These are phyloP conservation scores for Chlamydotis undulata DNA, from an alignment of 2,113 vertebrate genomes.

Conservation along the genomic window DNA sequence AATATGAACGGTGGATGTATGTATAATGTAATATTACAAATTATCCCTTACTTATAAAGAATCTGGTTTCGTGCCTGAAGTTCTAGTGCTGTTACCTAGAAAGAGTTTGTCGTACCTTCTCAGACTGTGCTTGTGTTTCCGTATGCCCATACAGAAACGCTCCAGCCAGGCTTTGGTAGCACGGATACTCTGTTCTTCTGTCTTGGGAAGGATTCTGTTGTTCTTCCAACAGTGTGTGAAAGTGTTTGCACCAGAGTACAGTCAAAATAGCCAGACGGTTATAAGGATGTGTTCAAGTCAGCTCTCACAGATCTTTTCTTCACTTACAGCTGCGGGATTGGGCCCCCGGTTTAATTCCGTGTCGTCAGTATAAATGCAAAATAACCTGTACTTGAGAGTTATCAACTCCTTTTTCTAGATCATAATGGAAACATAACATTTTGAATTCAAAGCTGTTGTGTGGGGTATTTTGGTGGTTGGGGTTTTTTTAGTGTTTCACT, in stretches of 20 bases:
- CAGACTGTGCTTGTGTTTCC: slow-evolving; percentile 31
- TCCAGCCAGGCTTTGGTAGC: slow-evolving; percentile 29
- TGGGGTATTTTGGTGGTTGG: not conserved
- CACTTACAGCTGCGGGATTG: not conserved
- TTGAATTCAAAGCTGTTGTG: not conserved
- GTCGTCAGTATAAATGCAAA: not conserved
- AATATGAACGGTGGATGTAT: not conserved
- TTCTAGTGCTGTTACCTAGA: not conserved
- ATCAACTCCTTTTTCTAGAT: not conserved
- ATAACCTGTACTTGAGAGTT: not conserved
- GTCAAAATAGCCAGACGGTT: not conserved
- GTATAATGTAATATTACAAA: not conserved
- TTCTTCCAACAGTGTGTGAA: not conserved
- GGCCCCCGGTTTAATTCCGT: not conserved
- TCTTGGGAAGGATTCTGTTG: slow-evolving; percentile 36
- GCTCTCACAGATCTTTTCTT: not conserved
- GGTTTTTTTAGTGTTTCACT: not conserved
- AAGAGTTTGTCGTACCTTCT: not conserved
- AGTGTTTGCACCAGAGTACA: not conserved
- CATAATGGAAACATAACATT: not conserved
- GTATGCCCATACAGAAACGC: not conserved
- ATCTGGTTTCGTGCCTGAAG: not conserved
- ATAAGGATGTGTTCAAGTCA: not conserved
- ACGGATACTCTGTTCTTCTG: slow-evolving; percentile 34
- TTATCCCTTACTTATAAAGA: not conserved